Evolutionary conservation across 1,140 invertebrate species (phyloP).

Genomic region (Cecropterus lyciades): DNA sequence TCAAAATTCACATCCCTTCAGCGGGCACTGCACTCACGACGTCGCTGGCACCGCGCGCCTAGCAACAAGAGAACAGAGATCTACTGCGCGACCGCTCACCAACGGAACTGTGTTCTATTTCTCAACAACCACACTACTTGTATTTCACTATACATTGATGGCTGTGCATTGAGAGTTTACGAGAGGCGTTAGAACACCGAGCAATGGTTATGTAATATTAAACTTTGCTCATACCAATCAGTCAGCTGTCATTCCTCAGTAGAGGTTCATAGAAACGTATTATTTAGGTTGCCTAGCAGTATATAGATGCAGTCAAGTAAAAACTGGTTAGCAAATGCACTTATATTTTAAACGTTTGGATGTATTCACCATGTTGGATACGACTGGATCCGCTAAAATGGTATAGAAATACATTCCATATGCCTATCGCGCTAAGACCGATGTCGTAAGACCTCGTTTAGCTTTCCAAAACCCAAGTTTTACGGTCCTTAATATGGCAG

Average conservation of each 20-base stretch:
- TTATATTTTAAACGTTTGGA: constrained; percentile 66
- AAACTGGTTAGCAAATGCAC: constrained; percentile 59
- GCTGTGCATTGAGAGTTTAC: background rate
- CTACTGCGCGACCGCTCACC: constrained; percentile 54
- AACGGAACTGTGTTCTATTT: constrained; percentile 45
- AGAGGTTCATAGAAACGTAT: constrained; percentile 63
- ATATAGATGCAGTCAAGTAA: constrained; percentile 52
- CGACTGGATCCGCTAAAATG: constrained; percentile 62
- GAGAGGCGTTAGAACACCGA: background rate
- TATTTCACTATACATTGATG: constrained; percentile 26
- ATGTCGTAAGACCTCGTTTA: constrained; percentile 45
- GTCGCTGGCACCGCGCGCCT: constrained; percentile 59
- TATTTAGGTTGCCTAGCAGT: constrained; percentile 70
- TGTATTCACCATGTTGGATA: constrained; percentile 59
- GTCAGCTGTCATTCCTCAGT: constrained; percentile 34
- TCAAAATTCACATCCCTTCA: constrained; percentile 46
- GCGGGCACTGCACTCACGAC: constrained; percentile 66
- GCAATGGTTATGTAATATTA: constrained; percentile 21
- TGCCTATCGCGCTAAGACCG: constrained; percentile 36
- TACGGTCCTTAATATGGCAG: constrained; percentile 23
- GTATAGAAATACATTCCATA: constrained; percentile 55
- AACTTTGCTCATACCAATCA: background rate
- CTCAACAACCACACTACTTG: constrained; percentile 7
- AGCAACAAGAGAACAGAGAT: constrained; percentile 78
- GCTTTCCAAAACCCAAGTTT: constrained; percentile 28